Base-by-base conservation (phyloP, 2,888 invertebrate species). In the Synanthedon formicaeformis region DNA sequence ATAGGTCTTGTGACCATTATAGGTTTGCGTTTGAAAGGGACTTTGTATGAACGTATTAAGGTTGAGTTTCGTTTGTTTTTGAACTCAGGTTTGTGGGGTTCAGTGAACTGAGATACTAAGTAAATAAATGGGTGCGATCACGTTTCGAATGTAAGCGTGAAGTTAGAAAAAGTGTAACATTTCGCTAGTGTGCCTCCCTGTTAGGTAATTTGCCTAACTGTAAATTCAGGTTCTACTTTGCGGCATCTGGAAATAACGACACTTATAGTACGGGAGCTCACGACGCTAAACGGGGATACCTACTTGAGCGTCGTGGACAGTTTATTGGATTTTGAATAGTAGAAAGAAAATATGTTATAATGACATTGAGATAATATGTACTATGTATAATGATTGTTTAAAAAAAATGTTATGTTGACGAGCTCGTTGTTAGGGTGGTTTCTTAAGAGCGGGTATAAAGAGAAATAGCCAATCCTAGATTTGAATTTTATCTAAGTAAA, bases 61-160 rank as follows among this genome's bases (percentile, higher is more conserved):
- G 58, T 55, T 51, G 53, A 51, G 49, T 55, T 58, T 60, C 40
- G 52, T 51, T 55, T 56, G 55, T 54, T 34, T 34, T 34, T 34
- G 10, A 34, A 34, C 34, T 34, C 2, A 8, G 8, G 34, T 34
- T 34, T 10, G 34, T 41, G 53, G 61, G 67, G 82, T 78, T 82
- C 82, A 73, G 63, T 71, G 81, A 79, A 78, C 82, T 70, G 60
- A 65, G 66, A 65, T 65, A 71, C 67, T 75, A 69, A 73, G 75
- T 73, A 79, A 82, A 81, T 78, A 81, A 75, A 78, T 78, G 77
- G 77, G 71, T 72, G 73, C 62, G 58, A 67, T 67, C 45, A 45
- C 45, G 65, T 57, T 65, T 64, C 60, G 63, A 66, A 69, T 74
- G 73, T 68, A 70, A 67, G 73, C 68, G 73, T 71, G 66, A 73